A percentile compares a stretch with the other conserved stretches of the same genome.
Evolutionary conservation across 2,888 invertebrate species (phyloP).

Genomic region (Vesta saturnalis): DNA sequence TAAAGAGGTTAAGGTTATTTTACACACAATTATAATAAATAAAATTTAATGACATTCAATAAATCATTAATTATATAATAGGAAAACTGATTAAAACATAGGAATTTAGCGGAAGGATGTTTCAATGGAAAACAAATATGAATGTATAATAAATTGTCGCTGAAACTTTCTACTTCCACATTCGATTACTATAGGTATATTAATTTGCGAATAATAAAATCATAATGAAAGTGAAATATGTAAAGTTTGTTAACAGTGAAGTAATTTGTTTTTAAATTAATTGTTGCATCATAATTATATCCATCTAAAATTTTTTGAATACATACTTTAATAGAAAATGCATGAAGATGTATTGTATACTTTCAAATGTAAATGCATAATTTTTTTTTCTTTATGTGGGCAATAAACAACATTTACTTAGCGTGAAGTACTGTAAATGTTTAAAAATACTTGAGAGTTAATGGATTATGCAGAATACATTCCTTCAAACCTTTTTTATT

Average conservation of each 20-base stretch:
- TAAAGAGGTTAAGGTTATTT: conserved; percentile 8
- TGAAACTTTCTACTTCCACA: conserved; percentile 6
- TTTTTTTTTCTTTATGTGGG: neutral
- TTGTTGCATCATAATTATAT: neutral
- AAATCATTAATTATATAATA: neutral
- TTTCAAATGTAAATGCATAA: neutral
- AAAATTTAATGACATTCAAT: neutral
- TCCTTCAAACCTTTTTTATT: neutral
- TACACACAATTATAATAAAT: neutral
- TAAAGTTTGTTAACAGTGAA: neutral
- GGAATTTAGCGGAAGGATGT: neutral
- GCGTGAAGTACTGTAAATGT: neutral
- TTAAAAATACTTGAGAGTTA: neutral
- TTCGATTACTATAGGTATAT: neutral
- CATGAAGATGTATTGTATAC: no score
- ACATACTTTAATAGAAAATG: neutral
- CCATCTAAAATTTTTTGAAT: neutral
- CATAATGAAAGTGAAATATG: conserved; percentile 8
- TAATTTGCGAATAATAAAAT: neutral
- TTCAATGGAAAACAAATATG: neutral
- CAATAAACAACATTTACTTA: neutral
- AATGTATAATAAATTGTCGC: neutral
- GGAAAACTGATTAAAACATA: neutral
- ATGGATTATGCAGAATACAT: neutral
- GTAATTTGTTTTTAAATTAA: neutral